phyloP scores from a whole-genome alignment of 2,888 invertebrate genomes.

The Myopa tessellatipennis region DNA sequence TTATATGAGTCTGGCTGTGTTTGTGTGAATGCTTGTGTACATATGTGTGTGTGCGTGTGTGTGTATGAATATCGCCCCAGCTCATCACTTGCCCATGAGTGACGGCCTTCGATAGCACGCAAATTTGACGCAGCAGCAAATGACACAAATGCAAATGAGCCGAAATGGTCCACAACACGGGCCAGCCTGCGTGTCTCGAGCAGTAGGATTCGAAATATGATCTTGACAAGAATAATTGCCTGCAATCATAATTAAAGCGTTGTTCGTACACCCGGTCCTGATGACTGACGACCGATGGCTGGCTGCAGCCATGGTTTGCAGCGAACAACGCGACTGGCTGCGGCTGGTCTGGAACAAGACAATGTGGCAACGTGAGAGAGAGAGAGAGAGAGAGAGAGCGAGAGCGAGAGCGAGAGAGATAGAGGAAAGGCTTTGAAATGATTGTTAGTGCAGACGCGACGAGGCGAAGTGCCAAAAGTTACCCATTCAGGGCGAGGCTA shows the following conservation, averaged over 20 bases:
- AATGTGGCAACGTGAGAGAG: not conserved
- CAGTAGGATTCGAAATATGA: conserved; percentile 55
- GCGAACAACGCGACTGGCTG: not conserved
- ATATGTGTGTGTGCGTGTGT: not conserved
- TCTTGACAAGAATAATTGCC: conserved; percentile 65
- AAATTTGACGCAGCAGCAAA: conserved; percentile 57
- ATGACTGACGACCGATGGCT: conserved; percentile 7
- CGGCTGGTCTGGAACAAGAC: not conserved
- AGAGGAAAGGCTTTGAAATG: not conserved
- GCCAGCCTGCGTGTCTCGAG: not conserved
- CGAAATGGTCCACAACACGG: conserved; percentile 9
- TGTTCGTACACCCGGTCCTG: conserved; percentile 7
- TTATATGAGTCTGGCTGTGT: not conserved
- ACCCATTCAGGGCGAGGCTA: not conserved
- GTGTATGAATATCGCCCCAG: conserved; percentile 10
- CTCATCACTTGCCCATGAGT: conserved; percentile 23
- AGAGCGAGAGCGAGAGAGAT: not conserved
- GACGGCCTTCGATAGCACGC: conserved; percentile 61
- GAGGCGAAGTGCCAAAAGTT: conserved; percentile 2
- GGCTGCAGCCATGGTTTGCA: not conserved
- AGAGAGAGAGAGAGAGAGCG: not conserved
- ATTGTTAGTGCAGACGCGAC: conserved; percentile 10
- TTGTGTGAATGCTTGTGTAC: conserved; percentile 4
- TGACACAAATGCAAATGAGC: conserved; percentile 46
- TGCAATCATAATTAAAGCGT: conserved; percentile 62